Evolutionary conservation across 2,113 vertebrate species (phyloP).

Genomic region (Elgaria multicarinata): DNA sequence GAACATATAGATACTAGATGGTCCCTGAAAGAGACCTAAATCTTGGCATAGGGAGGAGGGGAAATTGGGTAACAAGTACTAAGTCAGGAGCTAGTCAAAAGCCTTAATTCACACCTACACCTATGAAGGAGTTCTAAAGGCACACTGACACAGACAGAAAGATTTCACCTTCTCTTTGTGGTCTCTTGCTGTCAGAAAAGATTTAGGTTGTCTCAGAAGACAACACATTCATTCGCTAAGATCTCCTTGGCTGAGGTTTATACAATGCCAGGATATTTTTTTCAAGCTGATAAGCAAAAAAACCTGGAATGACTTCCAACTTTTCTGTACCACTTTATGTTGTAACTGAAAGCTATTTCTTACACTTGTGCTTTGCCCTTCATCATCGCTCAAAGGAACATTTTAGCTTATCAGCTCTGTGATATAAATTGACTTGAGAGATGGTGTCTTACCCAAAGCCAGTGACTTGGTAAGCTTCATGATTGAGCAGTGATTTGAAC

Average conservation of each 20-base stretch:
- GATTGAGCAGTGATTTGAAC: neutral
- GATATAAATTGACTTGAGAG: neutral
- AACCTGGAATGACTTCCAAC: neutral
- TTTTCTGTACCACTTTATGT: neutral
- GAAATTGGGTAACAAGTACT: neutral
- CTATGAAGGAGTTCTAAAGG: too few species aligned
- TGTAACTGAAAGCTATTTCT: neutral
- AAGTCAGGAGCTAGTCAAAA: too few species aligned
- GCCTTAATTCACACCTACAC: too few species aligned
- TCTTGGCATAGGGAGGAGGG: too few species aligned
- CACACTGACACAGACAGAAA: neutral
- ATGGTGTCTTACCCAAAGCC: neutral
- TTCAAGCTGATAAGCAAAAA: neutral
- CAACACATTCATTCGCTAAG: neutral
- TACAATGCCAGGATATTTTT: neutral
- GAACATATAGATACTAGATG: neutral
- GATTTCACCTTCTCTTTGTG: neutral
- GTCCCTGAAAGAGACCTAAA: neutral
- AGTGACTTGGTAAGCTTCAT: neutral
- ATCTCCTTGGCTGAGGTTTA: neutral
- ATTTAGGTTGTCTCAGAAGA: neutral
- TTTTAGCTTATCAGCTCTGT: neutral
- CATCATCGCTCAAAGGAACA: neutral
- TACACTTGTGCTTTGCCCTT: neutral
- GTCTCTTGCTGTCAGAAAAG: neutral